These are phyloP conservation scores for Betta splendens DNA, from an alignment of 2,797 vertebrate genomes.

Conservation along the genomic window DNA sequence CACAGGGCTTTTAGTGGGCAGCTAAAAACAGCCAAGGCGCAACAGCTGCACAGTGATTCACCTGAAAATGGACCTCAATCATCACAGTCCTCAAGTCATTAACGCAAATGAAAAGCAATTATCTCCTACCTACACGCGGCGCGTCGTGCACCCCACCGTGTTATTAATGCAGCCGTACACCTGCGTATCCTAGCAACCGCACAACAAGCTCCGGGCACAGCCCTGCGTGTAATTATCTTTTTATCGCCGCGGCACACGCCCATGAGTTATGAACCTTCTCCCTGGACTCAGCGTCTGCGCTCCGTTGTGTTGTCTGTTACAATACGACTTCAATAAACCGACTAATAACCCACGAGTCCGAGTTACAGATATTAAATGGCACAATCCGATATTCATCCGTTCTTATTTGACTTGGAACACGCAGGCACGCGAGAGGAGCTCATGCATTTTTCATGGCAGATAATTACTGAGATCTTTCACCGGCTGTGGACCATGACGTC, in stretches of 20 bases:
- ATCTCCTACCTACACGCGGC: conserved; percentile 50
- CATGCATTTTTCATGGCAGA: conserved; percentile 5
- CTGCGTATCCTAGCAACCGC: conserved; percentile 65
- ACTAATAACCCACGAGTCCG: conserved; percentile 9
- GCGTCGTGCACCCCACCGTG: conserved; percentile 34
- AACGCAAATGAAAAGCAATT: conserved; percentile 54
- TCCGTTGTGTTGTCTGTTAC: conserved; percentile 11
- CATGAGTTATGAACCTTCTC: conserved; percentile 33
- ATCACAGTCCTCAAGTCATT: conserved; percentile 42
- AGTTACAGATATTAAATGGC: conserved; percentile 6
- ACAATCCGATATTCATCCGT: conserved; percentile 12
- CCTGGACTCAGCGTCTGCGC: background rate
- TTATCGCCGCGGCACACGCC: conserved; percentile 39
- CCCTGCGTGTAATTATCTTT: conserved; percentile 62
- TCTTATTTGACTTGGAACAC: conserved; percentile 6
- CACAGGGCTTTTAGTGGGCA: conserved; percentile 63
- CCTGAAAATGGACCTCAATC: conserved; percentile 41
- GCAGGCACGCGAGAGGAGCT: background rate
- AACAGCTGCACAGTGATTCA: conserved; percentile 7
- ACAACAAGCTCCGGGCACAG: conserved; percentile 57
- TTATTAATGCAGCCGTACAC: conserved; percentile 60
- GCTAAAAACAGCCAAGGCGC: conserved; percentile 34
- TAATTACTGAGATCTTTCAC: conserved; percentile 22
- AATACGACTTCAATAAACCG: conserved; percentile 3
- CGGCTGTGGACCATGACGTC: background rate